Conservation (phyloP, 2,888 invertebrate species). For the Apamea monoglypha region DNA sequence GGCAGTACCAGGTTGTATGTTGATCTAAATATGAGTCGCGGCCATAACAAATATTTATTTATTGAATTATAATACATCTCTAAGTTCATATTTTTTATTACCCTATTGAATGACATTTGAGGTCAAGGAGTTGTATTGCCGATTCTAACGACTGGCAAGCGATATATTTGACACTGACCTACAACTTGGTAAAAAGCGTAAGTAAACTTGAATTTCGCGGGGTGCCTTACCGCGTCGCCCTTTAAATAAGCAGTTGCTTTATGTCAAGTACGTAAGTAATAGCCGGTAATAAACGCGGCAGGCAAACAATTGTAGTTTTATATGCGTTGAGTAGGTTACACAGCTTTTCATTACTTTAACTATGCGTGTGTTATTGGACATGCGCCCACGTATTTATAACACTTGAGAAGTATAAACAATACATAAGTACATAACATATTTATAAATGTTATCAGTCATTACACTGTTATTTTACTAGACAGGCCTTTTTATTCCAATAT, state of each 20-base stretch:
- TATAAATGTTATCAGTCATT: conserved; percentile 14
- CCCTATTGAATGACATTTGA: too few species aligned
- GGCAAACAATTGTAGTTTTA: background rate
- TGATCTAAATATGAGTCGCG: too few species aligned
- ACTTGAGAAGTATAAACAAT: background rate
- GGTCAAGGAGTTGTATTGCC: background rate
- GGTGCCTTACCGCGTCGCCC: background rate
- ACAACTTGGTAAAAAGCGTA: background rate
- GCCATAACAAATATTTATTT: background rate
- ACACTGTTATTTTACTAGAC: background rate
- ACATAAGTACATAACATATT: background rate
- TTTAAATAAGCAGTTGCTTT: background rate
- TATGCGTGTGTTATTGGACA: conserved; percentile 12
- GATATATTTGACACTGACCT: too few species aligned
- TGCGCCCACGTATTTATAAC: conserved; percentile 19
- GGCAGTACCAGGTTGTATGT: too few species aligned
- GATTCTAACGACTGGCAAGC: background rate
- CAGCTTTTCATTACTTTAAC: conserved; percentile 1
- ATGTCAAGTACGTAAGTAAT: background rate
- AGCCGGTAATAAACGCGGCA: background rate
- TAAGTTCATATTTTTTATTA: too few species aligned
- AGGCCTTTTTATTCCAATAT: background rate
- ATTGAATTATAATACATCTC: too few species aligned
- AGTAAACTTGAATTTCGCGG: background rate
- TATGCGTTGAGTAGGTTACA: background rate